phyloP scores from a whole-genome alignment of 1,140 invertebrate genomes.

The Periplaneta americana region DNA sequence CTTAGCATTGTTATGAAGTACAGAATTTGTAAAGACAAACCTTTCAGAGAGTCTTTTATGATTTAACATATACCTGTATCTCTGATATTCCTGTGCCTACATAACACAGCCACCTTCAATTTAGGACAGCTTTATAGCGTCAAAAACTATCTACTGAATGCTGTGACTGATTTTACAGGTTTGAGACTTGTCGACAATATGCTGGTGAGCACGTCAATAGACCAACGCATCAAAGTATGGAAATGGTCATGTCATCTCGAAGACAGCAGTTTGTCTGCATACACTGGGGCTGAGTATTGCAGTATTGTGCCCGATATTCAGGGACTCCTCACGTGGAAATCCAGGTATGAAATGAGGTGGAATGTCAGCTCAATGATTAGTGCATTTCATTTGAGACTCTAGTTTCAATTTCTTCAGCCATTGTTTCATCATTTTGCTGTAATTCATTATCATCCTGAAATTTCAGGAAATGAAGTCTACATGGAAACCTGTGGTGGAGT shows the following conservation, averaged over 20 bases:
- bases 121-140: too few relatives aligned
- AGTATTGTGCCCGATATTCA: constrained; percentile 54
- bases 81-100: too few relatives aligned
- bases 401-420: background rate
- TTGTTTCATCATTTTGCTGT: background rate
- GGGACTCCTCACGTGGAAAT: constrained; percentile 44
- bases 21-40: too few relatives aligned
- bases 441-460: background rate
- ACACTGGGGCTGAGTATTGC: constrained; percentile 35
- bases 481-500: too few relatives aligned
- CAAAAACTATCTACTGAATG: too few relatives aligned
- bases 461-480: background rate
- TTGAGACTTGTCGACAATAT: constrained; percentile 41
- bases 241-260: constrained; percentile 32
- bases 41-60: too few relatives aligned
- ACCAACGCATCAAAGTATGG: constrained; percentile 51
- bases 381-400: background rate
- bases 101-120: too few relatives aligned
- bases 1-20: too few relatives aligned
- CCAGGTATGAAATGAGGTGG: background rate
- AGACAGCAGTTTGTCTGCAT: constrained; percentile 28
- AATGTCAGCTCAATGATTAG: background rate
- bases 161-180: too few relatives aligned
- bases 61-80: too few relatives aligned
- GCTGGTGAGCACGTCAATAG: constrained; percentile 50